These are phyloP conservation scores for Ctenoplectra terminalis DNA, from an alignment of 1,140 invertebrate genomes.

Conservation along the genomic window DNA sequence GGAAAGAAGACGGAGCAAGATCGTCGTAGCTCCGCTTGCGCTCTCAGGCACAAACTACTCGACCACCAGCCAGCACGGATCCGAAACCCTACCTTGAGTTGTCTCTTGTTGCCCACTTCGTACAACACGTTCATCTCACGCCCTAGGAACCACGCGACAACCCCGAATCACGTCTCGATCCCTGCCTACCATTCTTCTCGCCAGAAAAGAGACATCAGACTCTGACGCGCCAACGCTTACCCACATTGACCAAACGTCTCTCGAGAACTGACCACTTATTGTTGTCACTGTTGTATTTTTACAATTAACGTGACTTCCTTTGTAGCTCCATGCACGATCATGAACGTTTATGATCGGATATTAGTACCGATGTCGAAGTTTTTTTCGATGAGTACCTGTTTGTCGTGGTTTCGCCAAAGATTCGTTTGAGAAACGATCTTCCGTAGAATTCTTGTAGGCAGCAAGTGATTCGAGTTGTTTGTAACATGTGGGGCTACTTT, in stretches of 20 bases:
- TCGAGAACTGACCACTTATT: neutral
- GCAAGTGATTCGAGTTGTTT: neutral
- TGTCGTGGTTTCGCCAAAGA: too few species aligned
- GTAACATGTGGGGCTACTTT: neutral
- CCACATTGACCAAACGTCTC: neutral
- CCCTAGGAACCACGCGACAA: neutral
- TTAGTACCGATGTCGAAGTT: neutral
- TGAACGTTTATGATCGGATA: neutral
- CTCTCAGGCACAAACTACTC: conserved; percentile 81
- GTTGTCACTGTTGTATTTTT: neutral
- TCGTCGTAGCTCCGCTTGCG: conserved; percentile 72
- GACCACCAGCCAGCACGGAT: conserved; percentile 78
- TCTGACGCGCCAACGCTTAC: neutral
- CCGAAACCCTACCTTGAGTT: conserved; percentile 57
- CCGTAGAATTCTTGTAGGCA: neutral
- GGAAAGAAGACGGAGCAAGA: conserved; percentile 67
- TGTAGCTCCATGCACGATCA: neutral
- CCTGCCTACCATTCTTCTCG: neutral
- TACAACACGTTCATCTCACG: conserved; percentile 1
- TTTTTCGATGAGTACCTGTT: neutral
- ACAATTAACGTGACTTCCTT: too few species aligned
- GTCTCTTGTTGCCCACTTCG: conserved; percentile 7
- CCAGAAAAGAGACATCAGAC: neutral
- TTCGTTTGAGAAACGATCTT: neutral
- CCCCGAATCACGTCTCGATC: neutral